These are phyloP conservation scores for Phyto melanocephala DNA, from an alignment of 2,888 invertebrate species.

Conservation along the genomic window DNA sequence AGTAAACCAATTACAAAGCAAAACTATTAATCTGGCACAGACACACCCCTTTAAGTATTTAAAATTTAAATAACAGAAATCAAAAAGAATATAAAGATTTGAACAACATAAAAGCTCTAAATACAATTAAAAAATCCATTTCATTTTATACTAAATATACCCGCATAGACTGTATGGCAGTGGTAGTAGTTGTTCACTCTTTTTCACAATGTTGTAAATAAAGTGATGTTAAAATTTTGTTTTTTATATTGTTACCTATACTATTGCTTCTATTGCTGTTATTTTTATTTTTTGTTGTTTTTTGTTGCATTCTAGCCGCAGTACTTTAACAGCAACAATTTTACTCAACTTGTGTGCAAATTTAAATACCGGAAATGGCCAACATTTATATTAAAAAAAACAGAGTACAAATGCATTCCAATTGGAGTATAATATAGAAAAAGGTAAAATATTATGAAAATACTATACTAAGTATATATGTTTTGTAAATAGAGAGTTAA, in stretches of 20 bases:
- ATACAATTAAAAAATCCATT: constrained; percentile 46
- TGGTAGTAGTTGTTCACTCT: background rate
- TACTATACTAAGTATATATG: background rate
- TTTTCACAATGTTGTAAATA: constrained; percentile 9
- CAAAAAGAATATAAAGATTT: too few species aligned
- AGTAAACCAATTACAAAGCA: too few species aligned
- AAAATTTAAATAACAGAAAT: too few species aligned
- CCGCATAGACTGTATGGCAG: constrained; percentile 9
- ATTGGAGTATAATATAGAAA: constrained; percentile 28
- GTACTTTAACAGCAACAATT: constrained; percentile 53
- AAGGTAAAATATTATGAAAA: constrained; percentile 25
- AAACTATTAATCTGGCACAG: too few species aligned
- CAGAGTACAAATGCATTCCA: background rate
- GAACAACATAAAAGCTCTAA: too few species aligned
- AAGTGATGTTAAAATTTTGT: constrained; percentile 26
- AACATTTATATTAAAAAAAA: constrained; percentile 58
- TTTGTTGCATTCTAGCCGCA: constrained; percentile 54
- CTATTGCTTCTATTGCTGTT: background rate
- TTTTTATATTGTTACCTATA: too few species aligned
- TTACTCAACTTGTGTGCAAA: constrained; percentile 62
- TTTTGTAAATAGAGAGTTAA: constrained; percentile 25
- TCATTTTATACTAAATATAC: constrained; percentile 30
- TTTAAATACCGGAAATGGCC: constrained; percentile 68
- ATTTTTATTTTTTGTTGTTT: background rate
- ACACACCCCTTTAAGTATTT: too few species aligned